phyloP scores from a whole-genome alignment of 2,113 vertebrate genomes.

The Neofelis nebulosa region DNA sequence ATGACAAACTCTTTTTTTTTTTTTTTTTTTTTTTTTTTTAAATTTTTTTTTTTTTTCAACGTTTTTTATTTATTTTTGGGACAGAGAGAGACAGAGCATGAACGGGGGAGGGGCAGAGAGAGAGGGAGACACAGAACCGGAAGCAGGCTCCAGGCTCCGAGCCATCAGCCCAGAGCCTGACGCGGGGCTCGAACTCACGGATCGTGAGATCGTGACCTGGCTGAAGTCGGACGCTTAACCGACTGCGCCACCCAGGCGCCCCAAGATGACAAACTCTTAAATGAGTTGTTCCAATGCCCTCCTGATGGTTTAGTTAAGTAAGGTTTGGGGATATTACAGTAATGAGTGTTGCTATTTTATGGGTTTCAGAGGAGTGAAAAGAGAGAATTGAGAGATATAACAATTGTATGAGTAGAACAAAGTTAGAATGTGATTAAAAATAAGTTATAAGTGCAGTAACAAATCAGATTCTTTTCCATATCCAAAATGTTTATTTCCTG shows the following conservation, averaged over 20 bases:
- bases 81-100: too few species aligned
- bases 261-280: neutral
- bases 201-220: too few species aligned
- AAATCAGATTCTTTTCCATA: neutral
- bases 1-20: neutral
- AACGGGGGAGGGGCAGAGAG: too few species aligned
- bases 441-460: neutral
- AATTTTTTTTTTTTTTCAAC: too few species aligned
- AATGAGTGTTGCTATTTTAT: neutral
- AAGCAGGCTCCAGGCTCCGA: too few species aligned
- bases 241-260: too few species aligned
- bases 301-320: neutral
- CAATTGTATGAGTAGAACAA: neutral
- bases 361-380: neutral
- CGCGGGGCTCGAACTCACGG: too few species aligned
- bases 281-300: neutral
- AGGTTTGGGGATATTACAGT: neutral
- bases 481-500: neutral
- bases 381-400: neutral
- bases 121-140: too few species aligned
- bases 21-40: too few species aligned
- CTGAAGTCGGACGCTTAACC: too few species aligned
- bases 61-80: too few species aligned
- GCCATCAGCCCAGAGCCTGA: too few species aligned
- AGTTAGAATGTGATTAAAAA: neutral